Base-by-base conservation (phyloP, 2,888 invertebrate species). In the Conus canariensis region DNA sequence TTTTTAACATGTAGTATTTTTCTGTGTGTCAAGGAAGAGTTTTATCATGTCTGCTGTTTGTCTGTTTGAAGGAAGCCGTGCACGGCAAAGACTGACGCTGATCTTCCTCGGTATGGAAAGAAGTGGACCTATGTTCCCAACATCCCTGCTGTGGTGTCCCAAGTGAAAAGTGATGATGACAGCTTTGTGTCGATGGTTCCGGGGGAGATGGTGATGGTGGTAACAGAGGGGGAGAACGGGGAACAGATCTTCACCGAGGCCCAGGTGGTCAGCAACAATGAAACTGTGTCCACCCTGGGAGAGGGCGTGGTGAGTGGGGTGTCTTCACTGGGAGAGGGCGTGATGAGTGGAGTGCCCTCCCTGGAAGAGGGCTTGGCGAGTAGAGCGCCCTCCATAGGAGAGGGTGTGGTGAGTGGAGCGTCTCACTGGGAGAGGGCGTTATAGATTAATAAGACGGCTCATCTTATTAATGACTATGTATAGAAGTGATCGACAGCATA, bases 91-190 rank as follows among this genome's bases (percentile, higher is more conserved):
- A 92, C 93, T 4, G 95, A 95, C 92, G 93, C 94, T 74, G 95
- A 95, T 87, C 93, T 95, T 87, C 96, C 96, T 56, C 92, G 95
- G 16, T 96, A 96, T 92, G 95, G 95, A 19, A 95, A 95, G 91
- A 93, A 92, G 45, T 95, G 95, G 95, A 92, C 91, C 8, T 92
- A 92, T 67, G 91, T 93, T 16, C 92, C 92, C 22, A 93, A 93
- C 91, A 92, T 93, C 74, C 92, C 92, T 14, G 92, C 92, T n/a
- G 91, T 92, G 22, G 85, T 92, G 58, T 88, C 64, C 45, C 67
- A 59, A 45, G 87, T 58, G 22, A 70, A 70, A 22, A 64, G 45
- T 16, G n/a, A 56, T 16, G 22, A 70, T 9, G 82, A 82, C 22
- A 30, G 60, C 25, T 82, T 87, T 56, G 58, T 87, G 16, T 74